Evolutionary conservation across 2,113 vertebrate genomes (phyloP).

Genomic region (Macaca fascicularis): T2T-MFA8v1.1 NC_088393.1:62381001-62381500

Average conservation of each 20-base stretch:
- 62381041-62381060: neutral
- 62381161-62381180: neutral
- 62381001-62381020: neutral
- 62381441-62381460: conserved; percentile 47
- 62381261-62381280: neutral
- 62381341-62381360: neutral
- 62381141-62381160: neutral
- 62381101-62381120: neutral
- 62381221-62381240: neutral
- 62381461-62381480: neutral
- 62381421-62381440: conserved; percentile 40
- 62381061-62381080: neutral
- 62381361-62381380: neutral
- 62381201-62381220: too few species aligned
- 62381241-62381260: neutral
- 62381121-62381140: too few species aligned
- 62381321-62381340: neutral
- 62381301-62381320: neutral
- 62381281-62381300: neutral
- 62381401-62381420: neutral
- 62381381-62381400: neutral
- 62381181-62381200: too few species aligned
- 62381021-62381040: too few species aligned
- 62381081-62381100: rapidly evolving
- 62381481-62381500: conserved; percentile 70